Conservation (phyloP, 2,888 invertebrate genomes). For the Scotopteryx bipunctaria region DNA sequence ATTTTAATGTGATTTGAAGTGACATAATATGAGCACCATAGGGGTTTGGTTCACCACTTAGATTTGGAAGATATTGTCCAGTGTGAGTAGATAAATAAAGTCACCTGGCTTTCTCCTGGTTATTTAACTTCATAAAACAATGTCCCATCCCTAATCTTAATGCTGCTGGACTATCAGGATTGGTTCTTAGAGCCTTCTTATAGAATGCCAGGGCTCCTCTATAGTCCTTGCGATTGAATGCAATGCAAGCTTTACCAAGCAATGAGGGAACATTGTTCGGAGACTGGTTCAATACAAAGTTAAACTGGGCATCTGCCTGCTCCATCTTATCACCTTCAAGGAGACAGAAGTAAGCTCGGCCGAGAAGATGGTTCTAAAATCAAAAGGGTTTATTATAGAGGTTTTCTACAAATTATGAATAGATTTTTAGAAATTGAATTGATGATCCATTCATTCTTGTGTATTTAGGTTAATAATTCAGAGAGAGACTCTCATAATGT, state of each 20-base stretch:
- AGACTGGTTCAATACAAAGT: conserved; percentile 98
- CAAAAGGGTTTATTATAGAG: background rate
- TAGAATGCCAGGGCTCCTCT: conserved; percentile 98
- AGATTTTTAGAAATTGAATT: too few species aligned
- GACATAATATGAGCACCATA: too few species aligned
- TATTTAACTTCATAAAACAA: conserved; percentile 98
- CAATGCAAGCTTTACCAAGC: conserved; percentile 99
- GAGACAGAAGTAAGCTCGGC: conserved; percentile 98
- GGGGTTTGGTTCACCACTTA: too few species aligned
- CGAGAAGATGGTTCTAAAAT: conserved; percentile 95
- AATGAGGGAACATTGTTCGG: conserved; percentile 98
- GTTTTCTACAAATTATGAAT: too few species aligned
- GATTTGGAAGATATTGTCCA: too few species aligned
- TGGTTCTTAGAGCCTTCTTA: conserved; percentile 97
- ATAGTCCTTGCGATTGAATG: conserved; percentile 98
- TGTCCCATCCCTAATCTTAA: conserved; percentile 99
- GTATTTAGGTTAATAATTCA: too few species aligned
- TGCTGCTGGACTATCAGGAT: conserved; percentile 98
- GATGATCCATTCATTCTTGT: too few species aligned
- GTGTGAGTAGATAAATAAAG: too few species aligned
- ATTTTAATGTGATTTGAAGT: too few species aligned
- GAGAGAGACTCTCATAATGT: too few species aligned
- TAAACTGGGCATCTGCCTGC: conserved; percentile 99
- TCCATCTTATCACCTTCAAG: conserved; percentile 99
- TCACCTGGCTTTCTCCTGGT: conserved; percentile 96